phyloP scores from a whole-genome alignment of 2,888 invertebrate genomes.

The Pinctada fucata region DNA sequence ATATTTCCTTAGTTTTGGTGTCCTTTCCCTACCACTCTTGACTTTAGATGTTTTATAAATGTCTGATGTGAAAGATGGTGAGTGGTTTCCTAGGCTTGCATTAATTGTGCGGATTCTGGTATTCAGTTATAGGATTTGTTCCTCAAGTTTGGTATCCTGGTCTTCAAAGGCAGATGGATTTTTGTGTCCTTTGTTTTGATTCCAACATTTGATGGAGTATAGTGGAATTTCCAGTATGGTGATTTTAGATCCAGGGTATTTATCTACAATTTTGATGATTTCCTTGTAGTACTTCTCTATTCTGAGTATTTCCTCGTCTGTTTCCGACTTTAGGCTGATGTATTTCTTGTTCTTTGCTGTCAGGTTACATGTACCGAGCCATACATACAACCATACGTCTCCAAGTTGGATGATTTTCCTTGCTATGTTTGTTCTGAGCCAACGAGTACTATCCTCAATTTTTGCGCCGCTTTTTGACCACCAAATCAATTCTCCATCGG shows the following conservation, averaged over 20 bases:
- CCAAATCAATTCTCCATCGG: neutral
- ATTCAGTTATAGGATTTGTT: no score
- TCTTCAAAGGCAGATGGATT: conserved; percentile 5
- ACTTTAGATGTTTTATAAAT: neutral
- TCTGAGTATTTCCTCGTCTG: no score
- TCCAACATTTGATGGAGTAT: neutral
- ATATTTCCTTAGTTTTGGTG: neutral
- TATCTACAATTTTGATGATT: neutral
- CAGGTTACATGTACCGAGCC: conserved; percentile 10
- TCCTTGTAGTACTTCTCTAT: neutral
- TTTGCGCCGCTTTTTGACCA: neutral
- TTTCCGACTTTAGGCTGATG: neutral
- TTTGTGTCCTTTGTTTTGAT: neutral
- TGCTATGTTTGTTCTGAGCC: neutral
- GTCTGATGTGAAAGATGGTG: no score
- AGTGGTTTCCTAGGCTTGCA: neutral
- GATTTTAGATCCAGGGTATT: neutral
- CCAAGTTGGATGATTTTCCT: no score
- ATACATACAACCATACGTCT: conserved; percentile 8
- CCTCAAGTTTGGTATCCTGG: neutral
- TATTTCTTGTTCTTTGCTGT: neutral
- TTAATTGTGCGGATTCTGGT: conserved; percentile 10
- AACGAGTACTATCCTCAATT: no score
- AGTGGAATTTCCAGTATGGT: neutral
- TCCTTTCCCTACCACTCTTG: neutral